Evolutionary conservation across 2,113 vertebrate genomes (phyloP).

Genomic region (Rissa tridactyla): DNA sequence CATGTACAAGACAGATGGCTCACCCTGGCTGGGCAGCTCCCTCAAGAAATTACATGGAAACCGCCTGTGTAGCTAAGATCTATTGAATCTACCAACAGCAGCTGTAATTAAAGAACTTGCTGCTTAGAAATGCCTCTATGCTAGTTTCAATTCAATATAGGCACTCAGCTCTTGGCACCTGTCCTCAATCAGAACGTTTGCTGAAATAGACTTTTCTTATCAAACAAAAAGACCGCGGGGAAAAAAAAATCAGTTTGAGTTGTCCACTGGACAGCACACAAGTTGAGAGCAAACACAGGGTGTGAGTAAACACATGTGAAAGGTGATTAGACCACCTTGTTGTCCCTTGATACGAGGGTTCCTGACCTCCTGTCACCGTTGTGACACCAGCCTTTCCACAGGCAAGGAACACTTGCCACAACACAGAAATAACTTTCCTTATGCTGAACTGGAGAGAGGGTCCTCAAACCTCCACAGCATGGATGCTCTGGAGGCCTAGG

Average conservation of each 20-base stretch:
- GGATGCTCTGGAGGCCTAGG: neutral
- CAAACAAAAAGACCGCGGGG: neutral
- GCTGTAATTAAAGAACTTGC: neutral
- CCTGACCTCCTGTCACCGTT: neutral
- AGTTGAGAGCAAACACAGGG: neutral
- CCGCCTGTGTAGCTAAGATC: neutral
- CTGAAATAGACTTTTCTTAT: neutral
- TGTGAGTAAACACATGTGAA: neutral
- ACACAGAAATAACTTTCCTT: neutral
- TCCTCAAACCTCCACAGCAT: neutral
- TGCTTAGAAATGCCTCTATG: neutral
- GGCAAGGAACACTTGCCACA: neutral
- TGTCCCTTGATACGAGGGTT: neutral
- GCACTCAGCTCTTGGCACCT: neutral
- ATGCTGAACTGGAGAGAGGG: neutral
- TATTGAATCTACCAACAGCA: neutral
- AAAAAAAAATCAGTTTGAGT: neutral
- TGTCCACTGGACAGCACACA: neutral
- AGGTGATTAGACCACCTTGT: neutral
- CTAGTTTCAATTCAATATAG: neutral
- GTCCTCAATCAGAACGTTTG: neutral
- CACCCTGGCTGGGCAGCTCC: neutral
- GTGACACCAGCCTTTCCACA: neutral
- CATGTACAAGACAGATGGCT: neutral
- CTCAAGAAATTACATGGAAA: neutral